Conservation (phyloP, 2,888 invertebrate species). For the Hyles lineata region DNA sequence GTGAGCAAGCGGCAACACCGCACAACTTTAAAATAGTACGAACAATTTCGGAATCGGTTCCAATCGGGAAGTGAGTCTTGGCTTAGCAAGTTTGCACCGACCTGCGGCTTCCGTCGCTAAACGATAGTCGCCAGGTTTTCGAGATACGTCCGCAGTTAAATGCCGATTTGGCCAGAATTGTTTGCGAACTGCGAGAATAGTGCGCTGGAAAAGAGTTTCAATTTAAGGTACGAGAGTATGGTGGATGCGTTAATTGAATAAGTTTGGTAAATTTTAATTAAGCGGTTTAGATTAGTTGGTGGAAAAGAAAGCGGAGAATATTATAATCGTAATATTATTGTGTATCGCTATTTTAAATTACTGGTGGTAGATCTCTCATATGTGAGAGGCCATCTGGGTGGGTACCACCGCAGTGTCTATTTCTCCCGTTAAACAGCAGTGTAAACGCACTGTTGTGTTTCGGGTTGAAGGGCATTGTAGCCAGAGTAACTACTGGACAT, state of each 20-base stretch:
- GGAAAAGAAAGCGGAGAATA: too few relatives aligned
- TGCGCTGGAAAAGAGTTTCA: neutral
- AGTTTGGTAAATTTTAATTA: neutral
- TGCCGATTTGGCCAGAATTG: slow-evolving; percentile 15
- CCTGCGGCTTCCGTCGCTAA: slow-evolving; percentile 59
- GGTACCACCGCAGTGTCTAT: too few relatives aligned
- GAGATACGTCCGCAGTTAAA: slow-evolving; percentile 17
- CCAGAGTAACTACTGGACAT: too few relatives aligned
- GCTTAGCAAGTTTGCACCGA: slow-evolving; percentile 56
- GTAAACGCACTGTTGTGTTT: too few relatives aligned
- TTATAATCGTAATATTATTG: too few relatives aligned
- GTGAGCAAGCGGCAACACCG: slow-evolving; percentile 19
- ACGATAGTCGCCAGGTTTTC: slow-evolving; percentile 57
- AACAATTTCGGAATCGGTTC: slow-evolving; percentile 53
- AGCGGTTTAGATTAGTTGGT: neutral
- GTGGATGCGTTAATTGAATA: neutral
- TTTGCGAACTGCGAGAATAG: slow-evolving; percentile 14
- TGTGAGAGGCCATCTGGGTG: too few relatives aligned
- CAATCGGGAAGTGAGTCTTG: slow-evolving; percentile 51
- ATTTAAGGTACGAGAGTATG: neutral
- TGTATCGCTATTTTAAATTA: too few relatives aligned
- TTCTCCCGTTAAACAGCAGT: too few relatives aligned
- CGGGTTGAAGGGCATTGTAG: too few relatives aligned
- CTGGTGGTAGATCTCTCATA: too few relatives aligned
- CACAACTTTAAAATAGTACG: slow-evolving; percentile 47